Evolutionary conservation across 1,140 invertebrate genomes (phyloP).

Genomic region (Drosophila pachea): DNA sequence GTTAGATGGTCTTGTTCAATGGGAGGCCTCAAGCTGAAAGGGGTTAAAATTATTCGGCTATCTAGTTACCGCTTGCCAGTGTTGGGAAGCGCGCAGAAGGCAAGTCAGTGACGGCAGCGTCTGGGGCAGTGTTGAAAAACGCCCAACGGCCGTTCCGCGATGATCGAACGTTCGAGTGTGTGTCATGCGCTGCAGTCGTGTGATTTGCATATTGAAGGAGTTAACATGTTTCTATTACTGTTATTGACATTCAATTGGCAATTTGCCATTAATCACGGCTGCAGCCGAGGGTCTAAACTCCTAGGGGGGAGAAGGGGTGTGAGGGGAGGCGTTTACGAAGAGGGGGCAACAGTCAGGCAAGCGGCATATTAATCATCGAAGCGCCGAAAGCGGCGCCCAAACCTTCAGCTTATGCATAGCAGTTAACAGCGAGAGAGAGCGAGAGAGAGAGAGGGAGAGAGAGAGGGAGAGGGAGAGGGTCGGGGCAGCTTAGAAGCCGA

Average conservation of each 20-base stretch:
- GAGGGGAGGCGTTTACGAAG: constrained; percentile 1
- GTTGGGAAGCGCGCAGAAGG: no score
- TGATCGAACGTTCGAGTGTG: constrained; percentile 19
- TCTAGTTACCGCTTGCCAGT: no score
- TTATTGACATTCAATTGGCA: constrained; percentile 75
- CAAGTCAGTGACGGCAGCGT: no score
- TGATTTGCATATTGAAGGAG: constrained; percentile 68
- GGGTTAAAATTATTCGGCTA: no score
- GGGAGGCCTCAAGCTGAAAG: no score
- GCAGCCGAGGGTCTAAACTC: constrained; percentile 16
- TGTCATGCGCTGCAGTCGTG: constrained; percentile 25
- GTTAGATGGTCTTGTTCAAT: no score
- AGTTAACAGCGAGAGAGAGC: constrained; percentile 16
- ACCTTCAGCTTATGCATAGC: constrained; percentile 65
- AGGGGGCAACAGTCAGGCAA: neutral
- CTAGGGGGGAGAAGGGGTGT: neutral
- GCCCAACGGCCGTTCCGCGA: constrained; percentile 19
- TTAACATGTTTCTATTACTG: constrained; percentile 61
- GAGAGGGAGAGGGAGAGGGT: neutral
- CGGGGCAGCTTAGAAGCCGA: no score
- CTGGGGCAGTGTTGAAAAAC: neutral
- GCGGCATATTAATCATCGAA: constrained; percentile 37
- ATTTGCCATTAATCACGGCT: constrained; percentile 71
- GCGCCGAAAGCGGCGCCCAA: constrained; percentile 49
- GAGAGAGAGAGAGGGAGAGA: constrained; percentile 2